Conservation (phyloP, 2,797 vertebrate genomes). For the Adrianichthys oophorus region DNA sequence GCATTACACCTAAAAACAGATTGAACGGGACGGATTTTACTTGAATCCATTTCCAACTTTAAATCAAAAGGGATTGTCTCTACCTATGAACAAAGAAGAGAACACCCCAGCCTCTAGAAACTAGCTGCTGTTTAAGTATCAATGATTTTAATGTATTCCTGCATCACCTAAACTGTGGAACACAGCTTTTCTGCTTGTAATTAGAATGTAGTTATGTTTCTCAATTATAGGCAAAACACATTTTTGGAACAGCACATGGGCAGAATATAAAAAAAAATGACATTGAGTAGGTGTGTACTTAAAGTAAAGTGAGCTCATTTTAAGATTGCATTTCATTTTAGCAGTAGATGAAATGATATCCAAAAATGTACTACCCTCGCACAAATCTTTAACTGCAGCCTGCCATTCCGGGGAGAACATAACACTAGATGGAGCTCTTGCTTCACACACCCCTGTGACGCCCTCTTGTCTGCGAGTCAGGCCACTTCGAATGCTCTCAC, state of each 20-base stretch:
- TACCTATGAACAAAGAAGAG: too few species aligned
- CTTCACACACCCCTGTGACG: conserved; percentile 23
- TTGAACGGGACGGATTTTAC: too few species aligned
- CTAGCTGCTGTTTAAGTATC: too few species aligned
- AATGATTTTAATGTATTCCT: too few species aligned
- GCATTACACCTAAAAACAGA: too few species aligned
- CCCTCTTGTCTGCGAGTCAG: conserved; percentile 19
- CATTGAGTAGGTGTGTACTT: neutral
- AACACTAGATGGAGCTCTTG: conserved; percentile 71
- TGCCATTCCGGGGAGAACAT: neutral
- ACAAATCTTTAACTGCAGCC: neutral
- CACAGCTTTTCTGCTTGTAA: neutral
- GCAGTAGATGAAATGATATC: neutral
- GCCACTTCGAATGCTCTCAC: conserved; percentile 45
- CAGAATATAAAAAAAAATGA: neutral
- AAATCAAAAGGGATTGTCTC: too few species aligned
- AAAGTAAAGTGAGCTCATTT: neutral
- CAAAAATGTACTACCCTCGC: neutral
- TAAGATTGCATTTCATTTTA: neutral
- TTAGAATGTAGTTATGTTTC: neutral
- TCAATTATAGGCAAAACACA: neutral
- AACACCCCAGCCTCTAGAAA: too few species aligned
- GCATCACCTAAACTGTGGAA: neutral
- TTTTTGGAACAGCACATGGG: neutral
- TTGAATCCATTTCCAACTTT: too few species aligned